These are phyloP conservation scores for Adelges cooleyi DNA, from an alignment of 1,140 invertebrate genomes.

Conservation along the genomic window DNA sequence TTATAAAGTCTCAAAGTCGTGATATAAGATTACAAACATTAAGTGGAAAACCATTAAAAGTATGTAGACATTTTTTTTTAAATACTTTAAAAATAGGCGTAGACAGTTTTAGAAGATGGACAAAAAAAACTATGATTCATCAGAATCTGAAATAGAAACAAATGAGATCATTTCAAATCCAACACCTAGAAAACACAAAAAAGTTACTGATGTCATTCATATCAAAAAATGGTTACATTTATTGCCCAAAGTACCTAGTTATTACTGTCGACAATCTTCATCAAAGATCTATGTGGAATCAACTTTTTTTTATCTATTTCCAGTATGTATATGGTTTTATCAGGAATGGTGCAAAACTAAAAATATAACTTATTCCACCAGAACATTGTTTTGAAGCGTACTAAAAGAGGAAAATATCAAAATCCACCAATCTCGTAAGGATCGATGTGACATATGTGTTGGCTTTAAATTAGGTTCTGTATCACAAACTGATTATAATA, in stretches of 20 bases:
- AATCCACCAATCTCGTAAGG: background rate
- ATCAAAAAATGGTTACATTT: slow-evolving; percentile 18
- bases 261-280: slow-evolving; percentile 29
- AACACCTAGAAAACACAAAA: background rate
- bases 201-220: background rate
- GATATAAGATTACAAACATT: background rate
- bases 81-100: background rate
- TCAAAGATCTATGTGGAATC: slow-evolving; percentile 13
- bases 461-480: slow-evolving; percentile 2
- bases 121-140: background rate
- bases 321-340: background rate
- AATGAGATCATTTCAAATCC: too few relatives aligned
- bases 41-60: background rate
- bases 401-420: slow-evolving; percentile 8
- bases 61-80: slow-evolving; percentile 4
- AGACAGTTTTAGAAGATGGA: background rate
- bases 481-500: background rate
- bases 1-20: background rate
- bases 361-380: background rate
- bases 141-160: background rate
- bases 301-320: slow-evolving; percentile 6
- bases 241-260: background rate
- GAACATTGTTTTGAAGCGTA: slow-evolving; percentile 15
- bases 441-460: slow-evolving; percentile 19
- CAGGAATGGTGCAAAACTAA: background rate